phyloP scores from a whole-genome alignment of 1,140 invertebrate genomes.

The Epicauta chinensis region DNA sequence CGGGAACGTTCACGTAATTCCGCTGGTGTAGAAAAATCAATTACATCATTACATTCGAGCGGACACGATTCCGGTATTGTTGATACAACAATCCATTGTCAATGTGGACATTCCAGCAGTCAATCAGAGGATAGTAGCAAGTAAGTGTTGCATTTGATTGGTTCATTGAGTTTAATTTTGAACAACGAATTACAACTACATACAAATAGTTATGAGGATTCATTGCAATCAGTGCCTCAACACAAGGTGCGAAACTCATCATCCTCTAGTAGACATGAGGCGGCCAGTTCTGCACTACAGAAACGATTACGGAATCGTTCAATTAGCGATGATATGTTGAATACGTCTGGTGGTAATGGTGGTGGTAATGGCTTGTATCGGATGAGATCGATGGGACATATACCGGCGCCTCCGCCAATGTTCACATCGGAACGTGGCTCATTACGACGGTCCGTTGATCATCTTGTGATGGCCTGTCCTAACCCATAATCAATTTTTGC shows the following conservation, averaged over 20 bases:
- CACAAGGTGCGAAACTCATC: conserved; percentile 11
- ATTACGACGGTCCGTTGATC: conserved; percentile 24
- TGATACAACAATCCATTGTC: conserved; percentile 49
- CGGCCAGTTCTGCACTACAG: conserved; percentile 3
- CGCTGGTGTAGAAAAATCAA: conserved; percentile 54
- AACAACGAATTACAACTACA: no score
- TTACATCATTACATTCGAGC: conserved; percentile 71
- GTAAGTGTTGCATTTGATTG: conserved; percentile 41
- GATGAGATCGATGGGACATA: conserved; percentile 21
- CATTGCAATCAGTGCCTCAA: conserved; percentile 26
- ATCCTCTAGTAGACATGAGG: conserved; percentile 9
- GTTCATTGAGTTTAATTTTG: background rate
- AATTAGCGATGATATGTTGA: conserved; percentile 26
- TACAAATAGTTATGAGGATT: conserved; percentile 30
- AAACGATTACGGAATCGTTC: conserved; percentile 28
- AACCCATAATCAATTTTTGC: background rate
- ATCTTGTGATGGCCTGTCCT: conserved; percentile 19
- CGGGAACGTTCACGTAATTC: conserved; percentile 30
- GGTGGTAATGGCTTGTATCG: conserved; percentile 19
- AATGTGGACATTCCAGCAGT: conserved; percentile 59
- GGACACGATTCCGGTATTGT: conserved; percentile 73
- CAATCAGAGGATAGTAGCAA: conserved; percentile 64
- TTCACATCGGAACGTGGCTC: conserved; percentile 25
- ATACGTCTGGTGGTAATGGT: background rate
- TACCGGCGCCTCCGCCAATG: conserved; percentile 20